phyloP scores from a whole-genome alignment of 2,888 invertebrate species.

The Drosophila leonis region DNA sequence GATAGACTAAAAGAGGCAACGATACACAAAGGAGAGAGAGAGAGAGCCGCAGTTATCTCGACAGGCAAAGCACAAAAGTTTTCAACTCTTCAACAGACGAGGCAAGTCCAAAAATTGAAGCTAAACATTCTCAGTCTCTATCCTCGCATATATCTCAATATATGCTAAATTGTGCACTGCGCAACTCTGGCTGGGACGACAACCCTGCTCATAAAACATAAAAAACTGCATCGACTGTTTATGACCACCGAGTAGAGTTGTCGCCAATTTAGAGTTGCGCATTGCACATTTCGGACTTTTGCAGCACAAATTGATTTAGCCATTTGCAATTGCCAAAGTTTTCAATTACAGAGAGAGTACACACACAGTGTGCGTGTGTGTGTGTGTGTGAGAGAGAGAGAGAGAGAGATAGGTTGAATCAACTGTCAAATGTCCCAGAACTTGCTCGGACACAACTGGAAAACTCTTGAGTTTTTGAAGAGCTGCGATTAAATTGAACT shows the following conservation, averaged over 20 bases:
- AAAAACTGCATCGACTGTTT: constrained; percentile 1
- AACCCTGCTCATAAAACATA: neutral
- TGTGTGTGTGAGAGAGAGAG: neutral
- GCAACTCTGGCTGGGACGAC: neutral
- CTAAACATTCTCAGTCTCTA: neutral
- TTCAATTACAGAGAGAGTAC: neutral
- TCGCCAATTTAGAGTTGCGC: constrained; percentile 16
- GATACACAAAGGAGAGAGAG: too few relatives aligned
- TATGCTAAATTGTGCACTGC: neutral
- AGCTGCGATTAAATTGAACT: constrained; percentile 63
- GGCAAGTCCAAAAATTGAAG: neutral
- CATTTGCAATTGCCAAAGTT: constrained; percentile 49
- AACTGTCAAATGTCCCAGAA: constrained; percentile 44
- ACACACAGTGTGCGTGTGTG: too few relatives aligned
- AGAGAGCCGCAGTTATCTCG: too few relatives aligned
- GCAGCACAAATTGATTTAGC: constrained; percentile 46
- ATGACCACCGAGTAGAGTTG: neutral
- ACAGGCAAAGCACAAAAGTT: too few relatives aligned
- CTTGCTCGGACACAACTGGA: constrained; percentile 33
- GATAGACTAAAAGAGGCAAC: too few relatives aligned
- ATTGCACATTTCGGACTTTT: constrained; percentile 32
- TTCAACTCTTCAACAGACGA: neutral
- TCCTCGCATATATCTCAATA: neutral
- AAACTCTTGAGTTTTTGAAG: constrained; percentile 39
- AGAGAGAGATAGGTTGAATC: neutral